Evolutionary conservation across 2,888 invertebrate genomes (phyloP), one percentile per base, ranked within the genome.

Genomic region (Calameuta idolon): DNA sequence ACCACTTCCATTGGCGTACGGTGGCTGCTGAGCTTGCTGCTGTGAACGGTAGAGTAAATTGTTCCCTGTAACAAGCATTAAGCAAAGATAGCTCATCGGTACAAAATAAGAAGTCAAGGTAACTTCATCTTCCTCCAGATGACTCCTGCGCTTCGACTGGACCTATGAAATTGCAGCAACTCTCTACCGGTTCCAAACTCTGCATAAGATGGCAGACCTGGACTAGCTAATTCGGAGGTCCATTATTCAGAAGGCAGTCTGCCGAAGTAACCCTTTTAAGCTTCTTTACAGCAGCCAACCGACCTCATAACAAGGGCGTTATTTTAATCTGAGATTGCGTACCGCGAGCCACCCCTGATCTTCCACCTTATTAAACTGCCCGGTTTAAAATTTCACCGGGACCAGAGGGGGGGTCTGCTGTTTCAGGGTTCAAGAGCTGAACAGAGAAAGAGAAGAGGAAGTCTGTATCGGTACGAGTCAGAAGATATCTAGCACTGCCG

Each of bases 261-360:
- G 78, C 79, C 76, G 77, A 82, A 85, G 82, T 81, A 83, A 83
- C 82, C 83, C 83, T 83, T 85, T 84, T 85, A 84, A 84, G 82
- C 83, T 83, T 83, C 83, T 84, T 84, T 83, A 73, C 77, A 76
- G 77, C 69, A 78, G 77, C 79, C 79, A 79, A 80, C n/a, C 74
- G 80, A 55, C 74, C 76, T 80, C 76, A 77, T 75, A 76, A 79
- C 79, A 75, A 79, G 79, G 69, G 76, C 75, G 76, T 80, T 75
- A 81, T 75, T 80, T 79, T 79, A 73, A 69, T 79, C 76, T 69
- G 76, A 76, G 78, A 73, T 81, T 80, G 55, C 55, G 23, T 55
- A 55, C 23, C 55, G 23, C 55, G 23, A 55, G 23, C 23, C 55
- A 55, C 9, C 55, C 55, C 55, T 55, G 23, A 55, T 55, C 23